Conservation (phyloP, 2,888 invertebrate species). For the Eupithecia insigniata region DNA sequence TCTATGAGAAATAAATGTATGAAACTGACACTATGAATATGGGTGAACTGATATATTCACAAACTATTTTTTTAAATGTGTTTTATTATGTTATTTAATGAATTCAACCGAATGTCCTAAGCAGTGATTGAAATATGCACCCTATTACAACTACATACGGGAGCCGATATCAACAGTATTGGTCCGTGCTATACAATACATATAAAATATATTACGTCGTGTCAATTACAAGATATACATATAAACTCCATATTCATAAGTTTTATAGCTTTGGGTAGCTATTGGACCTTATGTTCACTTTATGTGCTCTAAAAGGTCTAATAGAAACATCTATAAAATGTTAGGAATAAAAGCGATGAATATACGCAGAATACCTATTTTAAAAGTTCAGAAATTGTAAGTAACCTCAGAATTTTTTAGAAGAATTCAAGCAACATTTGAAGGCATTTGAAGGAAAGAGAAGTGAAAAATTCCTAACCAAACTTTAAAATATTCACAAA, state of each 20-base stretch:
- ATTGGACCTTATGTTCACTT: not conserved
- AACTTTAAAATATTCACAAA: not conserved
- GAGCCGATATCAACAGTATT: constrained; percentile 62
- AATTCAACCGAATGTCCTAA: not conserved
- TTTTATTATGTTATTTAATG: too few species aligned
- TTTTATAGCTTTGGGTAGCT: not conserved
- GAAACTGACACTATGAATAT: too few species aligned
- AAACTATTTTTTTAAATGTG: too few species aligned
- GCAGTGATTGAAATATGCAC: constrained; percentile 33
- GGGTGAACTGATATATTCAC: too few species aligned
- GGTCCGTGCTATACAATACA: constrained; percentile 68
- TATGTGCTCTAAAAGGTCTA: not conserved
- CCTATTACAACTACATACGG: constrained; percentile 34
- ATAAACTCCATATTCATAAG: constrained; percentile 21
- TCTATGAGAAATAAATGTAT: too few species aligned
- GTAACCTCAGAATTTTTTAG: not conserved
- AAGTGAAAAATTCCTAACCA: not conserved
- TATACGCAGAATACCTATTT: not conserved
- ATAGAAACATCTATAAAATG: not conserved
- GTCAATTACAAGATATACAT: constrained; percentile 50
- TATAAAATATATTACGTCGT: constrained; percentile 70
- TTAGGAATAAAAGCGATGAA: not conserved
- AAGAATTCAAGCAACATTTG: not conserved
- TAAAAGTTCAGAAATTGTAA: not conserved
- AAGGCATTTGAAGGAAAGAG: not conserved